A percentile compares a stretch with the other conserved stretches of the same genome.
These are phyloP conservation scores for Bemisia tabaci DNA, from an alignment of 1,140 invertebrate species.

Conservation along the genomic window DNA sequence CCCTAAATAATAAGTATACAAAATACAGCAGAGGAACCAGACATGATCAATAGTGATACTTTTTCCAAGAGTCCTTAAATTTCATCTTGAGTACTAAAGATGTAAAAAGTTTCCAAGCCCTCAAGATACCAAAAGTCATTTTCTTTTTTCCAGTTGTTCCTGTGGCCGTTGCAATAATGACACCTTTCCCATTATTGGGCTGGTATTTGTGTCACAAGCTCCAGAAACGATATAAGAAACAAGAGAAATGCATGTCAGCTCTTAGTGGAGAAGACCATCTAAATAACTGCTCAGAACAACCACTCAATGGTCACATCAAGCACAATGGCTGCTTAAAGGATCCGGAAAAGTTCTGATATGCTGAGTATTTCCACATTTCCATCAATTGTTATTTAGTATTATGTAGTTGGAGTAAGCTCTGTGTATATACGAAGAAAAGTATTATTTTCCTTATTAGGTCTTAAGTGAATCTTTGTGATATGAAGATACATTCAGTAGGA, in stretches of 20 bases:
- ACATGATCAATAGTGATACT: too few relatives aligned
- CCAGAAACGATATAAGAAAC: not conserved
- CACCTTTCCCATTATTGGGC: conserved; percentile 62
- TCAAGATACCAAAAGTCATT: too few relatives aligned
- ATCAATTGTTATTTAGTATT: not conserved
- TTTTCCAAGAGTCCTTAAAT: too few relatives aligned
- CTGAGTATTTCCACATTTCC: not conserved
- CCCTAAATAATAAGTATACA: too few relatives aligned
- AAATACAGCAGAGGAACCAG: too few relatives aligned
- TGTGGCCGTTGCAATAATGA: conserved; percentile 83
- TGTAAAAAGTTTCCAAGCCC: too few relatives aligned
- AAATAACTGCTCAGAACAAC: not conserved
- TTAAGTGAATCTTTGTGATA: too few relatives aligned
- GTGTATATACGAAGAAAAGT: not conserved
- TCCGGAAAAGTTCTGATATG: not conserved
- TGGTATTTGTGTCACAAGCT: not conserved
- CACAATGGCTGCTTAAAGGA: not conserved
- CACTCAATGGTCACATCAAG: not conserved
- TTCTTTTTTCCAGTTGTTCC: conserved; percentile 51
- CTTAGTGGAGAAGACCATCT: not conserved
- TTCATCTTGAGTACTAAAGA: too few relatives aligned
- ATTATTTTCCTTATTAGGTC: not conserved
- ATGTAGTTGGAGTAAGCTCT: not conserved
- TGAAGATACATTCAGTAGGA: too few relatives aligned
- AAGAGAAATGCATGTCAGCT: not conserved